These are phyloP conservation scores for Trichomycterus rosablanca DNA, from an alignment of 2,113 vertebrate genomes.

Conservation along the genomic window DNA sequence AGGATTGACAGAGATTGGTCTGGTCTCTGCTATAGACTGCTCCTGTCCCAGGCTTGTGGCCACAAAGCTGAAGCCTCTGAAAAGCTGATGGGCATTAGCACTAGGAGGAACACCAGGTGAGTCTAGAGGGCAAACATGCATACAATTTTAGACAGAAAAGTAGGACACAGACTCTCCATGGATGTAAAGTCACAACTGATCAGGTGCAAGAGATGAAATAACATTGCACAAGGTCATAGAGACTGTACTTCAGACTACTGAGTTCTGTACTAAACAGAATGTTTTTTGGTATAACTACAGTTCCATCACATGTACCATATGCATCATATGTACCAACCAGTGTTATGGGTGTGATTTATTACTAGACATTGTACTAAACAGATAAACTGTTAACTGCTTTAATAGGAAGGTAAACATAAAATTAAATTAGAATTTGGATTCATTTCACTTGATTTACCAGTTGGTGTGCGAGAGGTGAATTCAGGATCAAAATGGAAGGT, in stretches of 20 bases:
- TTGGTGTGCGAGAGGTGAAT: constrained; percentile 91
- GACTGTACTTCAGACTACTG: constrained; percentile 7
- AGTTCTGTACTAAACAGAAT: too few relatives aligned
- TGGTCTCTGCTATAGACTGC: constrained; percentile 56
- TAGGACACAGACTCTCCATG: constrained; percentile 10
- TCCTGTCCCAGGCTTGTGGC: constrained; percentile 84
- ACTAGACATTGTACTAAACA: too few relatives aligned
- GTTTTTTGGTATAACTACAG: too few relatives aligned
- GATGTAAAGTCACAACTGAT: constrained; percentile 29
- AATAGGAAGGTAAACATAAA: too few relatives aligned
- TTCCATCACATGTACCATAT: too few relatives aligned
- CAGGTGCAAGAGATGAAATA: constrained; percentile 9
- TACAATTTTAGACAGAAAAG: constrained; percentile 25
- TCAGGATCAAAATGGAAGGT: constrained; percentile 97
- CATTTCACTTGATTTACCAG: constrained; percentile 64
- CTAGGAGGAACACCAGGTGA: constrained; percentile 92
- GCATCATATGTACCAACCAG: too few relatives aligned
- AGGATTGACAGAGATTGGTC: constrained; percentile 71
- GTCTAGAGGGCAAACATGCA: constrained; percentile 66
- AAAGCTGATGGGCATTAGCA: constrained; percentile 89
- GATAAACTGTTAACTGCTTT: too few relatives aligned
- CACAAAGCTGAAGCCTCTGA: constrained; percentile 93
- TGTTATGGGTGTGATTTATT: too few relatives aligned
- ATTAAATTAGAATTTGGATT: too few relatives aligned
- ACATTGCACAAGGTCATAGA: constrained; percentile 11